A percentile compares a stretch with the other conserved stretches of the same genome.
Evolutionary conservation across 1,140 invertebrate species (phyloP).

Genomic region (Trachymyrmex cornetzi): DNA sequence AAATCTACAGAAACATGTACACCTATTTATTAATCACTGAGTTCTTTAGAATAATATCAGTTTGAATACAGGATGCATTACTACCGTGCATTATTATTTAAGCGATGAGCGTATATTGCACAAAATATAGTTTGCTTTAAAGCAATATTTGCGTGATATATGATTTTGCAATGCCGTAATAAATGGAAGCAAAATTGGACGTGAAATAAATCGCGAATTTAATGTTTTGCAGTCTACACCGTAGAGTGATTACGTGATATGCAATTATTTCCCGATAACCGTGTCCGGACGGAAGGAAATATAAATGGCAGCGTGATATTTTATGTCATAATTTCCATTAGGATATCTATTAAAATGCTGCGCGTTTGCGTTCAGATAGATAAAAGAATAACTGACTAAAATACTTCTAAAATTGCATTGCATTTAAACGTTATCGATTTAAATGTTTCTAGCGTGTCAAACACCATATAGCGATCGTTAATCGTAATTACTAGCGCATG

Average conservation of each 20-base stretch:
- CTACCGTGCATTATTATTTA: conserved; percentile 37
- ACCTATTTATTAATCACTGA: not conserved
- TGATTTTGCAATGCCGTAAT: conserved; percentile 46
- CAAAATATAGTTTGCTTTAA: conserved; percentile 46
- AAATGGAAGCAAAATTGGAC: conserved; percentile 54
- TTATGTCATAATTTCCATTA: conserved; percentile 57
- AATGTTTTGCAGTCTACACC: conserved; percentile 44
- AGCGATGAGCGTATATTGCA: conserved; percentile 34
- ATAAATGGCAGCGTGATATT: conserved; percentile 60
- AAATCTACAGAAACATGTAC: not conserved
- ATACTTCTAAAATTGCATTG: conserved; percentile 28
- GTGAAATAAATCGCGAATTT: conserved; percentile 58
- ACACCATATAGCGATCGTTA: not conserved
- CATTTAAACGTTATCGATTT: conserved; percentile 27
- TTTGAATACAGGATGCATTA: conserved; percentile 26
- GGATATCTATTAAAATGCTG: conserved; percentile 38
- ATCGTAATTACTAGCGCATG: not conserved
- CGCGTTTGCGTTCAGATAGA: conserved; percentile 16
- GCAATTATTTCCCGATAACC: conserved; percentile 59
- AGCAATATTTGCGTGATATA: conserved; percentile 43
- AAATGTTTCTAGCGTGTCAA: not conserved
- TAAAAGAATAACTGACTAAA: conserved; percentile 15
- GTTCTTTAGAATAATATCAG: conserved; percentile 24
- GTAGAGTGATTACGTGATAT: conserved; percentile 55
- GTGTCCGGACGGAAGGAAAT: conserved; percentile 37